Base-by-base conservation (phyloP, 2,113 vertebrate species). In the Solea solea region DNA sequence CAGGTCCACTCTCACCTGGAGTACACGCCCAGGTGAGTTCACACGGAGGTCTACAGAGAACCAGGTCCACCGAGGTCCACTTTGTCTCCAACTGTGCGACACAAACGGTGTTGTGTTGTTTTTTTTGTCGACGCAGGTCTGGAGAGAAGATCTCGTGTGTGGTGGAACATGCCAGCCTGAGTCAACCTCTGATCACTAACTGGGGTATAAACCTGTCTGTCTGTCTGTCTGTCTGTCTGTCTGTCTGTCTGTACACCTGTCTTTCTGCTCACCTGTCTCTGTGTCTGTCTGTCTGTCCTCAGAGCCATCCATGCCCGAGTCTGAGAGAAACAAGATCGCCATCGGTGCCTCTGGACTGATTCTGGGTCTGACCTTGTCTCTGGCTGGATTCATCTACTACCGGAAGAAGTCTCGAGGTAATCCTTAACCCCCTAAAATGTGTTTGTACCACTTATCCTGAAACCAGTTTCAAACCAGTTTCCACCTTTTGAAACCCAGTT, bases 331-430 rank as follows among this genome's bases (percentile, higher is more conserved):
- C 59, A 57, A 86, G 55, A 40, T 86, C 5, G 76, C 69, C 44
- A 83, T 86, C 46, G 88, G 84, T 52, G 84, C 65, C 1, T 67
- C 82, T 15, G 88, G 84, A 52, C 86, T 88, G 78, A 80, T 80
- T 44, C 80, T 90, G 76, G 88, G 88, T 76, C 73, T 90, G 78
- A 28, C 85, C 46, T 53, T 88, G 3, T 80, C 71, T 76, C 66
- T 90, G 88, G 84, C 82, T 69, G 86, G 88, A 63, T 81, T 88
- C 82, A 77, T 90, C 69, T 88, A 88, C 80, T 89, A 81, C 78
- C 69, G 53, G 69, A 83, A 60, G 34, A 85, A 85, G 65, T 11
- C 42, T 44, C 5, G 5, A 76, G 82, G 84, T 88, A 12, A 48
- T 3, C 4, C 4, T 12, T 13, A 1, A 11, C 11, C 14, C 45